phyloP scores from a whole-genome alignment of 2,797 vertebrate genomes.

The Astyanax mexicanus region DNA sequence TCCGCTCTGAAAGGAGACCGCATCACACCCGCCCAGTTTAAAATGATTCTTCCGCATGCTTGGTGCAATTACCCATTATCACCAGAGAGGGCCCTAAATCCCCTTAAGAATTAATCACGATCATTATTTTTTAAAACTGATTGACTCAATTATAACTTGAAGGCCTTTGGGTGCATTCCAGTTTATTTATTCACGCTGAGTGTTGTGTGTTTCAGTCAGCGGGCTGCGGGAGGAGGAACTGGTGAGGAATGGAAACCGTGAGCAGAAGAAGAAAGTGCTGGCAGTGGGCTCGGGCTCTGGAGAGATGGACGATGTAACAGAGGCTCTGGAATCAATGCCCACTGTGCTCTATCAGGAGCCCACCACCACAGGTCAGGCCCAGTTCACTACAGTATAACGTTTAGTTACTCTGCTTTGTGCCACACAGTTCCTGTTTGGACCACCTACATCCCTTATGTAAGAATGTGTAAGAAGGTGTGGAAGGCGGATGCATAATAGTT shows the following conservation, averaged over 20 bases:
- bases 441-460: not conserved
- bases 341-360: slow-evolving; percentile 71
- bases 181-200: too few species aligned
- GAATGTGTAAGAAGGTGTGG: slow-evolving; percentile 8
- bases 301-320: slow-evolving; percentile 73
- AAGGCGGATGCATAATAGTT: not conserved
- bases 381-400: not conserved
- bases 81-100: too few species aligned
- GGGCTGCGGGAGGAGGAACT: slow-evolving; percentile 76
- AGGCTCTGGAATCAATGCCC: slow-evolving; percentile 67
- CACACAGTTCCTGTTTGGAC: not conserved
- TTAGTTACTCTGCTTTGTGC: not conserved
- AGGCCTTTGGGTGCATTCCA: too few species aligned
- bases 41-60: too few species aligned
- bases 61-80: too few species aligned
- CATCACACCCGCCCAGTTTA: too few species aligned
- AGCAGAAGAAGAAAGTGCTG: slow-evolving; percentile 73
- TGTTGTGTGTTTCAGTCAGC: slow-evolving; percentile 66
- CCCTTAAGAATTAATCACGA: too few species aligned
- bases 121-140: too few species aligned
- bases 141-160: too few species aligned
- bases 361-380: slow-evolving; percentile 66
- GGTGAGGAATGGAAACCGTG: slow-evolving; percentile 75
- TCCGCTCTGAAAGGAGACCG: too few species aligned
- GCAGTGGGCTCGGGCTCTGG: slow-evolving; percentile 74